Base-by-base conservation (phyloP, 2,888 invertebrate genomes). In the Scotopteryx bipunctaria region DNA sequence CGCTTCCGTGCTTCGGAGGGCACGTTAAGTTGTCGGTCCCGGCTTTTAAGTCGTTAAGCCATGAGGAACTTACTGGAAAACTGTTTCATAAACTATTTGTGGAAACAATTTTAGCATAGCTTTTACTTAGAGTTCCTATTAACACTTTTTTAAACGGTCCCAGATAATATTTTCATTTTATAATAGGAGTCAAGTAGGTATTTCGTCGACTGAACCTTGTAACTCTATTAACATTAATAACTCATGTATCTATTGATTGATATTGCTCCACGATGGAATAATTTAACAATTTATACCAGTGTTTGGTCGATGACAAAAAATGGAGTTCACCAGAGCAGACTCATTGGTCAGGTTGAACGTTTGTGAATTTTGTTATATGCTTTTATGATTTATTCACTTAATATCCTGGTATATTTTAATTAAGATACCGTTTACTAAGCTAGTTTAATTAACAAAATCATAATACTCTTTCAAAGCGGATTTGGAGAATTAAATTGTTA, bases 261-360 rank as follows among this genome's bases (percentile, higher is more conserved):
- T 72, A 69, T 76, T 76, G 64, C 70, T 55, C 60, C 59, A 70
- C 57, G 55, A 59, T 65, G 67, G 68, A 69, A 76, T 74, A 67
- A 59, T 64, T 69, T 65, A 60, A 55, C 56, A 53, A 61, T 60
- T 61, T 58, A 52, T 58, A 57, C 27, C 47, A 33, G 53, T 38
- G 33, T 50, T 13, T 45, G 19, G 45, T 56, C 41, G 55, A 61
- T 55, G 46, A 55, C 52, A 54, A 62, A 63, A 54, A 50, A 66
- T 64, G 31, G 40, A 52, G 35, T 65, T 49, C 38, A 49, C 16
- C 11, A 55, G 23, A 61, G 9, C 21, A 16, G 17, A 13, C 53
- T 48, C 43, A 52, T 48, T 52, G 61, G 59, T 9, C n/a, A 16
- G 5, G 9, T 62, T 56, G 53, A 64, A 64, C 57, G 63, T 59